Evolutionary conservation across 2,888 invertebrate genomes (phyloP).

Genomic region (Oxycera nigricornis): DNA sequence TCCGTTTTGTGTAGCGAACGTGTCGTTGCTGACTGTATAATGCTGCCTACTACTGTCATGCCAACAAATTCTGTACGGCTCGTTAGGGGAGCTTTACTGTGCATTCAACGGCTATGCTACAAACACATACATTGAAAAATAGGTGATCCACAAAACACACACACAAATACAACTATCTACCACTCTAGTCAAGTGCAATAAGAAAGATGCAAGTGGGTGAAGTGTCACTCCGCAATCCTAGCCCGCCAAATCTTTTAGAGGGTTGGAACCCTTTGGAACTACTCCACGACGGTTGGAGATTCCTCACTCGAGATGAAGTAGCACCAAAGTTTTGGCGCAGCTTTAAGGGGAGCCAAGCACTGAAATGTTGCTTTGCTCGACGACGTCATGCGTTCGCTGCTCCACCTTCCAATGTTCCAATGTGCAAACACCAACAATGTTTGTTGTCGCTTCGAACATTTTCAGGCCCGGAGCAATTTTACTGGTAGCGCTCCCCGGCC

Average conservation of each 20-base stretch:
- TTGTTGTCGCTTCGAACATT: neutral
- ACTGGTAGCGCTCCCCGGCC: neutral
- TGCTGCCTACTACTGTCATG: conserved; percentile 36
- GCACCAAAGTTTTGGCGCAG: no score
- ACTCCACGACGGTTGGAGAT: no score
- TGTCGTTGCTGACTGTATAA: conserved; percentile 43
- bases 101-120: conserved; percentile 7
- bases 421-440: neutral
- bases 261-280: neutral
- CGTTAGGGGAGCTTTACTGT: conserved; percentile 34
- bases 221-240: neutral
- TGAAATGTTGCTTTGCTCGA: neutral
- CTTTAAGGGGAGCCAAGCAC: neutral
- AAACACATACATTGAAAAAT: conserved; percentile 28
- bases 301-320: neutral
- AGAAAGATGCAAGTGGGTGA: neutral
- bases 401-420: conserved; percentile 15
- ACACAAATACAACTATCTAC: conserved; percentile 7
- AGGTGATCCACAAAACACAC: conserved; percentile 31
- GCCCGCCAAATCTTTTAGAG: neutral
- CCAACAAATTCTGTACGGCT: conserved; percentile 36
- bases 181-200: conserved; percentile 15
- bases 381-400: conserved; percentile 17
- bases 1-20: conserved; percentile 45
- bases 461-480: neutral